Evolutionary conservation across 2,888 invertebrate genomes (phyloP), one percentile per base, ranked within the genome.

Genomic region (Dryomyza anilis): DNA sequence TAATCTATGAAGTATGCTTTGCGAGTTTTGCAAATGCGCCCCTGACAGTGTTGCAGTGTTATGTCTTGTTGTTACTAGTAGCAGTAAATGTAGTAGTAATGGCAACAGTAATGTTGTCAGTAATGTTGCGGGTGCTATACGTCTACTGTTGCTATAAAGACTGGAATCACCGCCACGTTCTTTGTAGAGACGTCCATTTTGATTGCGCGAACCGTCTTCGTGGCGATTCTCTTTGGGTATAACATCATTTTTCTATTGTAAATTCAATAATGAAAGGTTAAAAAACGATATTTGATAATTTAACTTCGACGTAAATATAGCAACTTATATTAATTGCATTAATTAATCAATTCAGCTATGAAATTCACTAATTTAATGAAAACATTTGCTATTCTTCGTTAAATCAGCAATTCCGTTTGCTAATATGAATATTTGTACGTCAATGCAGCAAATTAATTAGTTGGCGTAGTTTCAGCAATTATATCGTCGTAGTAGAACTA

Each of bases 101-200:
- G 75, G 72, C 68, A 74, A 70, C 69, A 76, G 71, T 67, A 73
- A 63, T 61, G 64, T 63, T 56, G 66, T 62, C 63, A 53, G 66
- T 61, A 65, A 30, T 52, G 65, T 62, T 23, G 29, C 66, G 55
- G 33, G 52, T 45, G 55, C 59, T 67, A 57, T 68, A 59, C 59
- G 60, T 39, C 64, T 67, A 60, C 70, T 64, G 25, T 74, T 72
- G 55, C 72, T 80, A 55, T 71, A 74, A 21, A 73, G 64, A 39
- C 73, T 76, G 36, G 74, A 63, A 52, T 80, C 79, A 59, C 73
- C 72, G 66, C 71, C 72, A 23, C 79, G 78, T 48, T 81, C 81
- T 67, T 82, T 82, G 67, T 81, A 82, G 4, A 82, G 75, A 25
- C 82, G 78, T 1, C 82, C 82, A 68, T 82, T 82, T 72, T 81